Base-by-base conservation (phyloP, 2,888 invertebrate genomes). In the Leistus spinibarbis region DNA sequence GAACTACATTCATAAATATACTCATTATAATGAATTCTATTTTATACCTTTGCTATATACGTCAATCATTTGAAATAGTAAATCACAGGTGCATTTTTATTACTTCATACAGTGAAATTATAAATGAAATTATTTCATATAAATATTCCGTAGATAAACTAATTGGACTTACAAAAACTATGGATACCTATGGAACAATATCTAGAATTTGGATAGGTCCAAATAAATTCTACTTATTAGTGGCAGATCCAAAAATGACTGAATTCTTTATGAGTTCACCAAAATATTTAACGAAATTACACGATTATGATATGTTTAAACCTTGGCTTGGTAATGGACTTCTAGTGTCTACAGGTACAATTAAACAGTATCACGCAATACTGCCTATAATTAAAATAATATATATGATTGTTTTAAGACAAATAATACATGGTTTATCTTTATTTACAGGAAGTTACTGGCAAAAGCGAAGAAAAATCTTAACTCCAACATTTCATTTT, bases 401-500 rank as follows among this genome's bases (percentile, higher is more conserved):
- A 3, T 69, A n/a, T 67, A 69, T n/a, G n/a, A n/a, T n/a, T n/a
- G n/a, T n/a, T n/a, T n/a, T n/a, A 19, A 22, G 10, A 19, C 17
- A 16, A 40, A 64, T n/a, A n/a, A n/a, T n/a, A n/a, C n/a, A 64
- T n/a, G 17, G 54, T 27, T 16, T 10, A 72, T 53, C 23, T 56
- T 40, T 80, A 80, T 80, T 7, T 27, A 27, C 83, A 82, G 89
- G 88, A 1, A 77, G 82, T 0, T 89, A 88, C 83, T 95, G 94
- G 94, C 89, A 88, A 79, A 85, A 84, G 0, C 88, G 91, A 77
- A 87, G 94, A 22, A 93, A 92, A 82, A 88, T 94, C 77, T 84
- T 94, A 65, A 94, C 93, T 0, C 93, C 94, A 0, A 89, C 93
- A 0, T 94, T 94, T 83, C 94, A 95, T 83, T 94, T 93, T 82